Evolutionary conservation across 2,113 vertebrate genomes (phyloP).

Genomic region (Otocyon megalotis): DNA sequence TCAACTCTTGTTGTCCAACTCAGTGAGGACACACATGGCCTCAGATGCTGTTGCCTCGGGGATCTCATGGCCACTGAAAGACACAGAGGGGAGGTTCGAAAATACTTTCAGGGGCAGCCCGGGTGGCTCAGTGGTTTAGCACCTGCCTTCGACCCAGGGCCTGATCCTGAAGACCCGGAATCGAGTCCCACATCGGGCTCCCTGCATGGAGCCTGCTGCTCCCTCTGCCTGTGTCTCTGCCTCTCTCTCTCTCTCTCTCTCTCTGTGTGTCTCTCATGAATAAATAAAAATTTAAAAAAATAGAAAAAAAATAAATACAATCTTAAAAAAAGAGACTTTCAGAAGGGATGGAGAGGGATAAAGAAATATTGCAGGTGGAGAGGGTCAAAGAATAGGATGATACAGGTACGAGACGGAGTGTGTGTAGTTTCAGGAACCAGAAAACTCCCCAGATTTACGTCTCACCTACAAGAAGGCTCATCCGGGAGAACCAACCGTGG

Average conservation of each 20-base stretch:
- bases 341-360: not conserved
- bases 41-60: not conserved
- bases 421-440: not conserved
- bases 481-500: not conserved
- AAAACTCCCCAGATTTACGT: rapidly evolving
- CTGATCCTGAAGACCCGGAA: too few relatives aligned
- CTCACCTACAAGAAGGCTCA: rapidly evolving
- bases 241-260: too few relatives aligned
- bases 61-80: not conserved
- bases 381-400: not conserved
- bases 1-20: not conserved
- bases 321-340: not conserved
- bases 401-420: not conserved
- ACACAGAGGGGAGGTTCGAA: not conserved
- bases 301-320: too few relatives aligned
- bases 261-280: too few relatives aligned
- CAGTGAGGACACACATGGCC: too few relatives aligned
- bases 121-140: too few relatives aligned
- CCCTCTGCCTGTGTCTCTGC: too few relatives aligned
- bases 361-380: too few relatives aligned
- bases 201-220: too few relatives aligned
- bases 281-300: too few relatives aligned
- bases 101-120: not conserved
- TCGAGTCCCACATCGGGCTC: too few relatives aligned
- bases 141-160: too few relatives aligned